Evolutionary conservation across 1,140 invertebrate genomes (phyloP), one percentile per base, ranked within the genome.

Genomic region (Thaumatotibia leucotreta): DNA sequence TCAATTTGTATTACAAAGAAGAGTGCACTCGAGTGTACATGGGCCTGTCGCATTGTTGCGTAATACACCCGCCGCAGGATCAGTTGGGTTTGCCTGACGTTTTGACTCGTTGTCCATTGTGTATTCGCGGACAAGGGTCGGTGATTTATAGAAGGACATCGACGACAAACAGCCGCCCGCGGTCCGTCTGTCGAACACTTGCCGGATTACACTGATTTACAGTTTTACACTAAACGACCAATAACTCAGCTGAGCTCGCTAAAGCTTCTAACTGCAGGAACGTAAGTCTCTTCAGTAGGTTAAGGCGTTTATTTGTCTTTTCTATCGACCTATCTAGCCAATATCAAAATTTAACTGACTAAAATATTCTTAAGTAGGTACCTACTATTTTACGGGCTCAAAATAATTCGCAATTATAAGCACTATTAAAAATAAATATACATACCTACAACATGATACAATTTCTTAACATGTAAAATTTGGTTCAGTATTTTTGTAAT

Each of bases 91-190:
- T 23, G 22, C 17, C 74, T 76, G 75, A 83, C 75, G 73, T 81
- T 84, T 83, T 75, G 79, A 75, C 75, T 77, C 65, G 54, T 65
- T 77, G 72, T 79, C 77, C 79, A 83, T 81, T 84, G 84, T 83
- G 76, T 79, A 79, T 78, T 74, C 68, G 54, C 29, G 67, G 82
- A 84, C 82, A 74, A 86, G 82, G 84, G 84, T 85, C 75, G 61
- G 78, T 82, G 80, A 85, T 85, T 84, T 83, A 85, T 84, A 73
- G 72, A 68, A 76, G 73, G 74, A 71, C 81, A 80, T 82, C 72
- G 74, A 77, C 78, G 70, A 67, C 76, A 74, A 79, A 78, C 78
- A 77, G 78, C 65, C 27, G 49, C 75, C 70, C 69, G 65, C 69
- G 63, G 63, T 45, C 39, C 24, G 63, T 64, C 63, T 39, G 33